Evolutionary conservation across 1,140 invertebrate genomes (phyloP).

Genomic region (Ctenoplectra terminalis): DNA sequence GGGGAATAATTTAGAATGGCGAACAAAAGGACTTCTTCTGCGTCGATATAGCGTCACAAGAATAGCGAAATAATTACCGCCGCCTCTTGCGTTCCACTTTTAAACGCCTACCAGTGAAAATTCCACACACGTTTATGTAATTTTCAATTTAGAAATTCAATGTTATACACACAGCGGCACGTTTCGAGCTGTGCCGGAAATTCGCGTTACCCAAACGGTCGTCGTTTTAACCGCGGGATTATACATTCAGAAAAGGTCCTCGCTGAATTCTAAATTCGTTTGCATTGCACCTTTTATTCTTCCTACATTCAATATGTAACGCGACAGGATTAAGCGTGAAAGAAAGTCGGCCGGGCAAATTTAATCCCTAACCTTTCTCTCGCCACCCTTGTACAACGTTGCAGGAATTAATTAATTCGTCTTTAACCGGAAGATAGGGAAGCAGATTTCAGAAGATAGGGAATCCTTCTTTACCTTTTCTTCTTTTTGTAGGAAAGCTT

Average conservation of each 20-base stretch:
- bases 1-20: slow-evolving; percentile 5
- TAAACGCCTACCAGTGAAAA: not conserved
- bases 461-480: not conserved
- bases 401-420: slow-evolving; percentile 66
- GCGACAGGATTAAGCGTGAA: slow-evolving; percentile 17
- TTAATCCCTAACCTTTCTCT: slow-evolving; percentile 17
- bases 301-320: slow-evolving; percentile 42
- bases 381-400: slow-evolving; percentile 1
- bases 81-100: not conserved
- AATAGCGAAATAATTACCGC: slow-evolving; percentile 24
- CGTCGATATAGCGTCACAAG: not conserved
- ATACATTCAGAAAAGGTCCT: slow-evolving; percentile 46
- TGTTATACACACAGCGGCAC: slow-evolving; percentile 22
- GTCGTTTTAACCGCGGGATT: slow-evolving; percentile 35
- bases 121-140: slow-evolving; percentile 21
- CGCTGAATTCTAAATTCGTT: slow-evolving; percentile 50
- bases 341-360: slow-evolving; percentile 37
- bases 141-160: slow-evolving; percentile 44
- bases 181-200: slow-evolving; percentile 1
- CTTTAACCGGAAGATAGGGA: slow-evolving; percentile 48
- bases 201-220: slow-evolving; percentile 22
- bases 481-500: slow-evolving; percentile 1
- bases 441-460: slow-evolving; percentile 41
- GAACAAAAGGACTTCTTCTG: not conserved
- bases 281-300: slow-evolving; percentile 40